Evolutionary conservation across 2,797 vertebrate genomes (phyloP).

Genomic region (Bradypus variegatus): DNA sequence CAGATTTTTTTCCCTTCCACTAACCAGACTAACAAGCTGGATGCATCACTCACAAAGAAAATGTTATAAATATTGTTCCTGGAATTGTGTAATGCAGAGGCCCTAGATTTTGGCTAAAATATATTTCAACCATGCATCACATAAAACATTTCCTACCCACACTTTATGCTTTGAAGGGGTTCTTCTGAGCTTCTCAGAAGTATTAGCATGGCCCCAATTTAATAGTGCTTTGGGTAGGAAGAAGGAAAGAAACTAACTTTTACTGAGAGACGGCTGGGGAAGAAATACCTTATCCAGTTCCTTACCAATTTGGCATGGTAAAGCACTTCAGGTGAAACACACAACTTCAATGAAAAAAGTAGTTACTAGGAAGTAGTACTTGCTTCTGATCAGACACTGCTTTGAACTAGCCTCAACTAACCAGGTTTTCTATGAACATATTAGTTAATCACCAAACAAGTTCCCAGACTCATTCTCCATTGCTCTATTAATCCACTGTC

Average conservation of each 20-base stretch:
- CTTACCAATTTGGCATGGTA: conserved; percentile 36
- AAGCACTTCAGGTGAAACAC: conserved; percentile 43
- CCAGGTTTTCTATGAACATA: conserved; percentile 10
- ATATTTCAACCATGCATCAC: conserved; percentile 17
- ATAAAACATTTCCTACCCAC: not conserved
- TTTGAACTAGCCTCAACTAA: not conserved
- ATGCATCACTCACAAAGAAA: conserved; percentile 11
- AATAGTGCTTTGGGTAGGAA: conserved; percentile 27
- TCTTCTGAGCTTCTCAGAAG: conserved; percentile 22
- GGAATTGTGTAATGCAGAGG: not conserved
- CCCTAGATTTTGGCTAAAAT: conserved; percentile 5
- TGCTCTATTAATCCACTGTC: not conserved
- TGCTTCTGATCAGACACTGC: conserved; percentile 16
- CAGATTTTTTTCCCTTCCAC: conserved; percentile 21
- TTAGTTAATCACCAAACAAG: not conserved
- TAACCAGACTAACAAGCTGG: conserved; percentile 13
- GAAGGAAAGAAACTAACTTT: conserved; percentile 30
- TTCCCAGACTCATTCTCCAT: not conserved
- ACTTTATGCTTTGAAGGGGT: not conserved
- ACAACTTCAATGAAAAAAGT: conserved; percentile 16
- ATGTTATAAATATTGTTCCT: not conserved
- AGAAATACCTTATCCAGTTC: conserved; percentile 24
- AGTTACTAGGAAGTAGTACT: conserved; percentile 15
- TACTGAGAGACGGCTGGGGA: conserved; percentile 41
- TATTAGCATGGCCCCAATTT: conserved; percentile 24